A percentile compares a stretch with the other conserved stretches of the same genome.
These are phyloP conservation scores for Agrenia bidenticulata DNA, from an alignment of 2,888 invertebrate species.

Conservation along the genomic window DNA sequence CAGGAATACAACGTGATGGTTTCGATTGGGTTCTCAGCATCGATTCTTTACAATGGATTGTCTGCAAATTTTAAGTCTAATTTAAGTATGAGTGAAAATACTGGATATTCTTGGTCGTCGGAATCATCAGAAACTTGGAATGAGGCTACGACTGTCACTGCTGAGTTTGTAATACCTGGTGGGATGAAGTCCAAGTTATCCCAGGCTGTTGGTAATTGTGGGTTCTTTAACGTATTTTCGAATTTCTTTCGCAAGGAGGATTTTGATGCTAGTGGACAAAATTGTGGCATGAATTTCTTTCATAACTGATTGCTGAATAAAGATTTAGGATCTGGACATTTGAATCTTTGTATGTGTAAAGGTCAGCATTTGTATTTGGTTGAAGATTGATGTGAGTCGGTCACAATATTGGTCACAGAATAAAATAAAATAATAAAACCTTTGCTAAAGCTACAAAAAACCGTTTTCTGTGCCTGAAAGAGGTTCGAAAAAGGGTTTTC, in stretches of 20 bases:
- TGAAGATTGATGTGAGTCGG: too few species aligned
- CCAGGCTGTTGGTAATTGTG: conserved; percentile 26
- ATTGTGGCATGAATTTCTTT: neutral
- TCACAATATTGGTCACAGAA: too few species aligned
- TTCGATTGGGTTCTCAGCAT: conserved; percentile 12
- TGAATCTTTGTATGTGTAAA: too few species aligned
- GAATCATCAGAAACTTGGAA: conserved; percentile 24
- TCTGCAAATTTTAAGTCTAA: conserved; percentile 22
- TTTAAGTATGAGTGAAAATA: neutral
- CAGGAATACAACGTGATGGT: conserved; percentile 6
- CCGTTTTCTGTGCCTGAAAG: too few species aligned
- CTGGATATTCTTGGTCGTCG: conserved; percentile 14
- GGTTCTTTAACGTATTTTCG: conserved; percentile 18
- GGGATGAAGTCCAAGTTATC: conserved; percentile 19
- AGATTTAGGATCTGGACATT: too few species aligned
- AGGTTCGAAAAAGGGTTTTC: too few species aligned
- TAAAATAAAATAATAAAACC: too few species aligned
- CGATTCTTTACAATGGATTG: conserved; percentile 1
- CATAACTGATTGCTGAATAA: too few species aligned
- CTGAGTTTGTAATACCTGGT: conserved; percentile 13
- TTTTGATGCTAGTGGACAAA: neutral
- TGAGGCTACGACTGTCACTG: conserved; percentile 12
- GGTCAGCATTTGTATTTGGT: too few species aligned
- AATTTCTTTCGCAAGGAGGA: conserved; percentile 22
- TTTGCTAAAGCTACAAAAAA: too few species aligned